These are phyloP conservation scores for Triplophysa dalaica DNA, from an alignment of 2,113 vertebrate species.

Conservation along the genomic window DNA sequence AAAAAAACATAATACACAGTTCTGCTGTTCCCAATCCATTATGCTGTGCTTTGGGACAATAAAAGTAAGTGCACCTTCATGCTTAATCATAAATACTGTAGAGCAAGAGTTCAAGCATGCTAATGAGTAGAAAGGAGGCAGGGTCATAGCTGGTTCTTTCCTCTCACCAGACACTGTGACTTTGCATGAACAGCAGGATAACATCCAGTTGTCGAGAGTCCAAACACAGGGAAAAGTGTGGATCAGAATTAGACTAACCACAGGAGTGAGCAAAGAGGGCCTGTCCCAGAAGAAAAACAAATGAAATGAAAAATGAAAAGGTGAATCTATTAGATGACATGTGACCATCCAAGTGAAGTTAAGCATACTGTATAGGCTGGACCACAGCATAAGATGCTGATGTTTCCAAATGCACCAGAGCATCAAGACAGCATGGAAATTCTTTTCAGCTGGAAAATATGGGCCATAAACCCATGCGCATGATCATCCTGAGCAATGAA, in stretches of 20 bases:
- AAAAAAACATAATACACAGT: neutral
- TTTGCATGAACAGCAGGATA: constrained; percentile 6
- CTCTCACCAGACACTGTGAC: constrained; percentile 2
- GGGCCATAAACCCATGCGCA: neutral
- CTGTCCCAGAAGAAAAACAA: neutral
- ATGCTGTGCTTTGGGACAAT: constrained; percentile 21
- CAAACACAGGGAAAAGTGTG: too few relatives aligned
- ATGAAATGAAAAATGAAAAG: too few relatives aligned
- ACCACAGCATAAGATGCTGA: too few relatives aligned
- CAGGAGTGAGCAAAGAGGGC: neutral
- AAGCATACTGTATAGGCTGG: too few relatives aligned
- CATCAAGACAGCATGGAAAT: neutral
- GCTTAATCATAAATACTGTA: constrained; percentile 30
- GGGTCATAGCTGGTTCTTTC: constrained; percentile 17
- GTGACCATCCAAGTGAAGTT: too few relatives aligned
- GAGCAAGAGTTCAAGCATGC: constrained; percentile 30
- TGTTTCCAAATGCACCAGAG: too few relatives aligned
- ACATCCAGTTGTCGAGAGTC: neutral
- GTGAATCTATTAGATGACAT: too few relatives aligned
- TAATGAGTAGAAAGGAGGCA: constrained; percentile 27
- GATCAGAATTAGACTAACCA: constrained; percentile 2
- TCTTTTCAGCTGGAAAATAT: neutral
- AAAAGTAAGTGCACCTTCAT: constrained; percentile 20
- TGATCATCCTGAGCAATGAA: neutral
- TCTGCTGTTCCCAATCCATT: constrained; percentile 18